phyloP scores from a whole-genome alignment of 2,888 invertebrate genomes.

The Eilema griseolum region DNA sequence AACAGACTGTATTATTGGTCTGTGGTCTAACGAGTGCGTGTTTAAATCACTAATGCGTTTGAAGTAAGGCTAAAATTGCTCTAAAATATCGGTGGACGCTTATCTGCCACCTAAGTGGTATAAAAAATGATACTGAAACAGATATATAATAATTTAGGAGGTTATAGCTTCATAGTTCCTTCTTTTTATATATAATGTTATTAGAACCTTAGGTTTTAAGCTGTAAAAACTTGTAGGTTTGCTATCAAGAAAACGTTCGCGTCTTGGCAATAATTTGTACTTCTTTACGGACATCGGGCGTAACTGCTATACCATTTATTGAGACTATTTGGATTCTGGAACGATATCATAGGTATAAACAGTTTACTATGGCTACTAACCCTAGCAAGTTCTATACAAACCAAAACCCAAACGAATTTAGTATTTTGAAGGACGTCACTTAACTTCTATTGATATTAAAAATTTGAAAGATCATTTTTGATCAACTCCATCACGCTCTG shows the following conservation, averaged over 20 bases:
- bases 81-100: not conserved
- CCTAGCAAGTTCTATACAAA: not conserved
- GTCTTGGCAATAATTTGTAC: conserved; percentile 1
- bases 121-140: too few species aligned
- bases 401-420: too few species aligned
- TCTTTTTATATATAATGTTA: not conserved
- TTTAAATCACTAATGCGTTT: conserved; percentile 15
- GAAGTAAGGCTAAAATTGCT: not conserved
- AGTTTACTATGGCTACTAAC: not conserved
- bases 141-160: too few species aligned
- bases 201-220: not conserved
- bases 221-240: not conserved
- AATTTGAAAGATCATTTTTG: too few species aligned
- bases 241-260: conserved; percentile 1
- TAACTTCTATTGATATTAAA: too few species aligned
- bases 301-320: conserved; percentile 8
- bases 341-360: not conserved
- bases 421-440: too few species aligned
- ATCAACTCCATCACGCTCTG: too few species aligned
- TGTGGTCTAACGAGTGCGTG: conserved; percentile 10
- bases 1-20: conserved; percentile 2
- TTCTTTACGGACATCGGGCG: conserved; percentile 1
- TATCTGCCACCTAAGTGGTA: too few species aligned
- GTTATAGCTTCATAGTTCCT: too few species aligned
- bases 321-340: conserved; percentile 8